Percentiles rank a stretch among this genome's conserved stretches.
Conservation (phyloP, 2,113 vertebrate genomes). For the Periophthalmodon schlosseri region DNA sequence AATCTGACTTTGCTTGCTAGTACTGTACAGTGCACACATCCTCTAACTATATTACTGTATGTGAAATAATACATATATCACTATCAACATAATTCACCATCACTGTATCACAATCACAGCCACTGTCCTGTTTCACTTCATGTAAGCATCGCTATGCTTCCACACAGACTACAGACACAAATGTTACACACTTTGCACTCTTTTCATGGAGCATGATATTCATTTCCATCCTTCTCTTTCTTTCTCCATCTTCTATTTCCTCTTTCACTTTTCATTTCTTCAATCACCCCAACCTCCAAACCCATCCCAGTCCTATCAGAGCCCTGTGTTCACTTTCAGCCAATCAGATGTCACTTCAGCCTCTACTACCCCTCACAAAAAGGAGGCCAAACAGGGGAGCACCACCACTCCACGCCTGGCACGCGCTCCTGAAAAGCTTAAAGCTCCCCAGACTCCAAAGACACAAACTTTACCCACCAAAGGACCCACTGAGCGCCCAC, state of each 20-base stretch:
- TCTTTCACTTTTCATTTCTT: constrained; percentile 70
- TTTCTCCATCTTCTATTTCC: constrained; percentile 74
- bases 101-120: constrained; percentile 37
- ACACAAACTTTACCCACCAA: constrained; percentile 90
- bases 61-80: not conserved
- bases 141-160: constrained; percentile 36
- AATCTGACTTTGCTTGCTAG: not conserved
- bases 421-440: constrained; percentile 75
- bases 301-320: constrained; percentile 78
- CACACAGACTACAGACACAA: constrained; percentile 1
- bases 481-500: constrained; percentile 78
- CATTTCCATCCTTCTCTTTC: constrained; percentile 72
- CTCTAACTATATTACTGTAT: not conserved
- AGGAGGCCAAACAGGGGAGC: constrained; percentile 77
- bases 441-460: constrained; percentile 78
- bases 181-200: constrained; percentile 48
- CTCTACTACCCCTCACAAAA: constrained; percentile 67
- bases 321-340: constrained; percentile 92
- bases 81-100: constrained; percentile 10
- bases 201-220: constrained; percentile 73
- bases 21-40: not conserved
- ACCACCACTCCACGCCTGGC: constrained; percentile 70
- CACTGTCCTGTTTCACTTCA: constrained; percentile 42
- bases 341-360: constrained; percentile 79
- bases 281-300: constrained; percentile 39